phyloP scores from a whole-genome alignment of 2,888 invertebrate species.

The Hyalella azteca region DNA sequence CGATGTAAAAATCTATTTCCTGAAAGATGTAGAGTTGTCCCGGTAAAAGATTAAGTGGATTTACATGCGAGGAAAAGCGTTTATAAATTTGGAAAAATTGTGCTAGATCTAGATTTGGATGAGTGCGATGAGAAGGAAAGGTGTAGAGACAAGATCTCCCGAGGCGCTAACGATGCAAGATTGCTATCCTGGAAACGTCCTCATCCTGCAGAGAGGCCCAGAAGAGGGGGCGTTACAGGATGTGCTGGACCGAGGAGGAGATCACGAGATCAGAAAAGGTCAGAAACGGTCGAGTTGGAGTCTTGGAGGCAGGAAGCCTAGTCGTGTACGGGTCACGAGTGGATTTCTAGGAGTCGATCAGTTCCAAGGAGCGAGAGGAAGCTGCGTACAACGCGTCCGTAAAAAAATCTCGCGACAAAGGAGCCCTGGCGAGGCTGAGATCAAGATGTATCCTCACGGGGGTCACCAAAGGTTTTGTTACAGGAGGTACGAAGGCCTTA shows the following conservation, averaged over 20 bases:
- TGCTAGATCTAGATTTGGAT: too few species aligned
- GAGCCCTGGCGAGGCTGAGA: constrained; percentile 26
- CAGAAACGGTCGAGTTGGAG: constrained; percentile 25
- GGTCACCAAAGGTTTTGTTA: constrained; percentile 30
- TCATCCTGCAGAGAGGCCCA: constrained; percentile 21
- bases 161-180: constrained; percentile 26
- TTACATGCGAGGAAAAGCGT: too few species aligned
- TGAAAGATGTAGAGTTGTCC: too few species aligned
- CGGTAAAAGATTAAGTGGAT: too few species aligned
- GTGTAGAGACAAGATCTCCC: not conserved
- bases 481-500: constrained; percentile 4
- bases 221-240: not conserved
- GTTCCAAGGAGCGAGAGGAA: constrained; percentile 33
- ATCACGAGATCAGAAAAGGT: constrained; percentile 27
- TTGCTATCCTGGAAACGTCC: constrained; percentile 32
- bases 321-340: constrained; percentile 20
- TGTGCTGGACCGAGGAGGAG: constrained; percentile 30
- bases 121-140: too few species aligned
- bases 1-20: too few species aligned
- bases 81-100: too few species aligned
- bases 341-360: constrained; percentile 14
- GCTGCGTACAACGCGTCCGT: constrained; percentile 2
- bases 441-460: not conserved
- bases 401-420: constrained; percentile 25
- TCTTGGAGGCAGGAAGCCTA: constrained; percentile 16